phyloP scores from a whole-genome alignment of 2,888 invertebrate genomes.

The Drosophila anomelani region DNA sequence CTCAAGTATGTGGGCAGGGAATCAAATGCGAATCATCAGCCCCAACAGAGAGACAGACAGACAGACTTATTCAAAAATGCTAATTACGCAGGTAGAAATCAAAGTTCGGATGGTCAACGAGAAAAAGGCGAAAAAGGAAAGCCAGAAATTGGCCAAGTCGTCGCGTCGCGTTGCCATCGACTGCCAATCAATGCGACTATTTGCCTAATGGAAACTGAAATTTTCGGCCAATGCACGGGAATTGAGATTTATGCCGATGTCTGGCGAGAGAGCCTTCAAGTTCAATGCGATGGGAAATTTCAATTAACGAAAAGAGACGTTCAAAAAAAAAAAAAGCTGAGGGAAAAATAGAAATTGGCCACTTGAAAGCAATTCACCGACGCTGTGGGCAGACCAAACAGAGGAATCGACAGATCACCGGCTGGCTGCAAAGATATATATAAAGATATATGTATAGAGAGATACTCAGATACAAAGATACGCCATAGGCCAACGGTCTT shows the following conservation, averaged over 20 bases:
- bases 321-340: constrained; percentile 12
- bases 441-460: not conserved
- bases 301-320: constrained; percentile 55
- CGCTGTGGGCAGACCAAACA: constrained; percentile 32
- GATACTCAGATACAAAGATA: constrained; percentile 19
- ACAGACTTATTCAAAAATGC: constrained; percentile 40
- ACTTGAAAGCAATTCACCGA: constrained; percentile 71
- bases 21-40: constrained; percentile 22
- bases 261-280: constrained; percentile 55
- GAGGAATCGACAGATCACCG: constrained; percentile 61
- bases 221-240: constrained; percentile 41
- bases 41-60: constrained; percentile 23
- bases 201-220: constrained; percentile 56
- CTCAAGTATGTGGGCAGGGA: constrained; percentile 22
- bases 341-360: constrained; percentile 64
- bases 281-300: constrained; percentile 74
- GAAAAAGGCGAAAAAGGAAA: constrained; percentile 42
- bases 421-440: constrained; percentile 36
- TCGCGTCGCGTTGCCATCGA: constrained; percentile 33
- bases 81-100: constrained; percentile 60
- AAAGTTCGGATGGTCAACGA: constrained; percentile 44
- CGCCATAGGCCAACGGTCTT: constrained; percentile 45
- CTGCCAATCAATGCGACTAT: constrained; percentile 41
- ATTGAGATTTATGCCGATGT: constrained; percentile 52
- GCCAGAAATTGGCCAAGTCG: constrained; percentile 38